phyloP scores from a whole-genome alignment of 23 tunicate species.

The Ascidia mentula region DNA sequence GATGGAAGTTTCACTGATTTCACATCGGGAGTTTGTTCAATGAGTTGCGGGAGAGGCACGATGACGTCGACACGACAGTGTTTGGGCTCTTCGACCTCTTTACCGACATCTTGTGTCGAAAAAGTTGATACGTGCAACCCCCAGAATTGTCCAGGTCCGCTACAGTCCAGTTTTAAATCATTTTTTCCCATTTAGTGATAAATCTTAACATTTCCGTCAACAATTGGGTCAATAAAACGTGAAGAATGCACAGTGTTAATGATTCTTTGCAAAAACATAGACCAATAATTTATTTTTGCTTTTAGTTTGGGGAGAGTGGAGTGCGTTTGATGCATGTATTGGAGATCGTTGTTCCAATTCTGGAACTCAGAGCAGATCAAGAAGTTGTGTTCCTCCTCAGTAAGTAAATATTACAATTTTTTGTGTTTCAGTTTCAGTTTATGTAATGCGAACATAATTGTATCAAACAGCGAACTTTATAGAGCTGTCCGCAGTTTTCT shows the following conservation, averaged over 20 bases:
- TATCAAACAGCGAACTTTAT: too few species aligned
- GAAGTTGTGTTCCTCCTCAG: neutral
- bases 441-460: too few species aligned
- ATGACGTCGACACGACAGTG: neutral
- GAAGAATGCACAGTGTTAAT: too few species aligned
- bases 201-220: too few species aligned
- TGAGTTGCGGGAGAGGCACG: neutral
- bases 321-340: neutral
- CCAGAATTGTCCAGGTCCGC: neutral
- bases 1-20: neutral
- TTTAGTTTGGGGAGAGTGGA: neutral
- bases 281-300: neutral
- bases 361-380: neutral
- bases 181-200: too few species aligned
- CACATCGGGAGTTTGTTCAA: neutral
- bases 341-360: neutral
- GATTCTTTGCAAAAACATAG: too few species aligned
- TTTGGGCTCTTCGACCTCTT: neutral
- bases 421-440: neutral
- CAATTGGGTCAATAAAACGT: too few species aligned
- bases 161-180: neutral
- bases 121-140: neutral
- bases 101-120: neutral
- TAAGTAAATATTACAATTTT: neutral
- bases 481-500: too few species aligned